Base-by-base conservation (phyloP, 1,140 invertebrate species). In the Calosoma granatense region DNA sequence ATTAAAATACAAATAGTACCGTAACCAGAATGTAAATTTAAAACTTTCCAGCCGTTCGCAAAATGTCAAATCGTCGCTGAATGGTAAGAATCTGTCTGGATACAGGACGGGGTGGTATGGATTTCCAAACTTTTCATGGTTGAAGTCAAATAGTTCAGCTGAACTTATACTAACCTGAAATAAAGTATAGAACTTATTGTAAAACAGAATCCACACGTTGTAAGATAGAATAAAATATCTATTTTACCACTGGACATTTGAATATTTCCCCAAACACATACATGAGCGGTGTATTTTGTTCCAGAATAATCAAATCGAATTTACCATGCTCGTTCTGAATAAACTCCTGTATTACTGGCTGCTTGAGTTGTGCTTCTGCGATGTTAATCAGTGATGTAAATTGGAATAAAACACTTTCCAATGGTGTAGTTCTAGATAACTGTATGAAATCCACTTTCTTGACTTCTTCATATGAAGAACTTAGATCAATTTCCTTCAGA, bases 251-350 rank as follows among this genome's bases (percentile, higher is more conserved):
- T 1, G 69, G 70, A 53, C 65, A 65, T n/a, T 70, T 63, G 41
- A 64, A 73, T 22, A 62, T 60, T 11, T 68, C 57, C 12, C 60
- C 59, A 30, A 70, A 57, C 2, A 64, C 63, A 6, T 62, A 62
- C 43, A 64, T 56, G 17, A 59, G 59, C 2, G 66, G 59, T 3
- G 59, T 58, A 9, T 67, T 58, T 54, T 56, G 61, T 61, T 72
- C 70, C 1, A 65, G 62, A 17, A 73, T 56, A 11, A 71, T 61
- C 9, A 71, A 59, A 64, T 73, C 69, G 56, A 70, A 73, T 39
- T 67, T 61, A 59, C 65, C 54, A 17, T 56, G 59, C n/a, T 36
- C 26, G n/a, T 36, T 36, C 26, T 36, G 6, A 6, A 70, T 55
- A 0, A 71, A 30, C n/a, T 61, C 61, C 57, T 64, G 57, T 17